These are phyloP conservation scores for Eupeodes corollae DNA, from an alignment of 1,140 invertebrate species.

Conservation along the genomic window DNA sequence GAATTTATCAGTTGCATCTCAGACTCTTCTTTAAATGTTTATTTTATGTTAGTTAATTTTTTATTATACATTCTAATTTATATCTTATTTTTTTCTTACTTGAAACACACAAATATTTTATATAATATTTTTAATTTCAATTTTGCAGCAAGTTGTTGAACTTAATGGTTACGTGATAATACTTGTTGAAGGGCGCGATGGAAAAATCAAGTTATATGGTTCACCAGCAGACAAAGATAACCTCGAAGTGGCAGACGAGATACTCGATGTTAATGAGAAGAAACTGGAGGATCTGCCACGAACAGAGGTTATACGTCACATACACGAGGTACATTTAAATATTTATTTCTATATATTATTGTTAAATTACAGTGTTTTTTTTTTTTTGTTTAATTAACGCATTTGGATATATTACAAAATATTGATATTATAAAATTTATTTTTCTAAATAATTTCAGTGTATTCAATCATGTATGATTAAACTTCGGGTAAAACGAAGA, in stretches of 20 bases:
- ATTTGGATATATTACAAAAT: not conserved
- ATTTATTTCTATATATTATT: too few relatives aligned
- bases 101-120: too few relatives aligned
- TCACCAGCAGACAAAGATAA: constrained; percentile 88
- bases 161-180: constrained; percentile 93
- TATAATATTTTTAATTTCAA: too few relatives aligned
- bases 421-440: not conserved
- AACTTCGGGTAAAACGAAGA: constrained; percentile 77
- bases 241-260: constrained; percentile 89
- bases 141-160: constrained; percentile 62
- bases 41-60: too few relatives aligned
- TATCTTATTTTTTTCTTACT: too few relatives aligned
- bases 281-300: constrained; percentile 78
- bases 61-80: too few relatives aligned
- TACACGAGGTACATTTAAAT: constrained; percentile 66
- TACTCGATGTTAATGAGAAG: constrained; percentile 88
- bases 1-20: too few relatives aligned
- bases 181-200: constrained; percentile 83
- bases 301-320: constrained; percentile 82
- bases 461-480: constrained; percentile 87
- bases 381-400: not conserved
- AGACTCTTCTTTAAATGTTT: too few relatives aligned
- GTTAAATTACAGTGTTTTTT: not conserved
- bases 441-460: constrained; percentile 57
- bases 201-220: constrained; percentile 92